Percentiles rank a stretch among this genome's conserved stretches.
Evolutionary conservation across 2,113 vertebrate species (phyloP).

Genomic region (human (Homo sapiens)): GRCh38 chr16:63305501-63306000

Average conservation of each 20-base stretch:
- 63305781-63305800: conserved; percentile 10
- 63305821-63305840: conserved; percentile 50
- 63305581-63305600: conserved; percentile 75
- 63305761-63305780: conserved; percentile 43
- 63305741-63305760: conserved; percentile 44
- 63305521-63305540: conserved; percentile 65
- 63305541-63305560: conserved; percentile 45
- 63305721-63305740: conserved; percentile 51
- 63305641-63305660: conserved; percentile 47
- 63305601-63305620: conserved; percentile 59
- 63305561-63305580: conserved; percentile 65
- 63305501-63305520: conserved; percentile 35
- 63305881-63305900: conserved; percentile 45
- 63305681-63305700: conserved; percentile 14
- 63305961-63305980: background rate
- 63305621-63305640: conserved; percentile 57
- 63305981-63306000: background rate
- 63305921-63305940: background rate
- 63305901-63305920: background rate
- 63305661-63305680: conserved; percentile 75
- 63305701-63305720: conserved; percentile 73
- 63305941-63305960: background rate
- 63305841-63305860: background rate
- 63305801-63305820: background rate
- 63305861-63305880: conserved; percentile 4